Evolutionary conservation across 1,140 invertebrate genomes (phyloP).

Genomic region (Dufourea novaeangliae): DNA sequence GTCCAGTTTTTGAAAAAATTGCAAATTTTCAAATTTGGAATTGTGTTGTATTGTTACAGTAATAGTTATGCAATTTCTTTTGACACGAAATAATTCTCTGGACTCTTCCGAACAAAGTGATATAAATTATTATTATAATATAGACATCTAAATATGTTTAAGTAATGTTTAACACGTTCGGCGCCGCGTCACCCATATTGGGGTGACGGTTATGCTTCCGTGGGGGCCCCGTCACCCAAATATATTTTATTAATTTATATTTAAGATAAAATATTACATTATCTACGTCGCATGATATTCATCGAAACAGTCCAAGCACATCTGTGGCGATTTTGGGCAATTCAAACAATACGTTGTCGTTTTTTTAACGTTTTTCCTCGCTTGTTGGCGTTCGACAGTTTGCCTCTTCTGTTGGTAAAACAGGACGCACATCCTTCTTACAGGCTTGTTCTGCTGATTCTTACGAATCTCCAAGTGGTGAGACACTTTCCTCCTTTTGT

Average conservation of each 20-base stretch:
- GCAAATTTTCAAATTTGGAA: too few species aligned
- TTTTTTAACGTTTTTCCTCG: slow-evolving; percentile 1
- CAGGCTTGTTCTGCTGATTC: slow-evolving; percentile 1
- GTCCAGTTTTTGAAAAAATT: too few species aligned
- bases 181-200: too few species aligned
- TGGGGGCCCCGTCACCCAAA: too few species aligned
- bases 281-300: slow-evolving; percentile 6
- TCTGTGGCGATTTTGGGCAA: not conserved
- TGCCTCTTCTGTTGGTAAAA: not conserved
- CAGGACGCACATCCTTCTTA: slow-evolving; percentile 12
- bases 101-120: too few species aligned
- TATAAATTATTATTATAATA: too few species aligned
- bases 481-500: not conserved
- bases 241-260: slow-evolving; percentile 22
- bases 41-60: too few species aligned
- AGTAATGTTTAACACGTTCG: too few species aligned
- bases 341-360: not conserved
- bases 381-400: not conserved
- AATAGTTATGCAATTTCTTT: too few species aligned
- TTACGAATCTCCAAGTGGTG: not conserved
- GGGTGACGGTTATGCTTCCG: too few species aligned
- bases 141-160: too few species aligned
- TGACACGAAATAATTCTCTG: too few species aligned
- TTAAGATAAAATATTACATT: slow-evolving; percentile 21
- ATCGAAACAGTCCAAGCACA: not conserved